Base-by-base conservation (phyloP, 2,113 vertebrate genomes). In the Tauraco erythrolophus region DNA sequence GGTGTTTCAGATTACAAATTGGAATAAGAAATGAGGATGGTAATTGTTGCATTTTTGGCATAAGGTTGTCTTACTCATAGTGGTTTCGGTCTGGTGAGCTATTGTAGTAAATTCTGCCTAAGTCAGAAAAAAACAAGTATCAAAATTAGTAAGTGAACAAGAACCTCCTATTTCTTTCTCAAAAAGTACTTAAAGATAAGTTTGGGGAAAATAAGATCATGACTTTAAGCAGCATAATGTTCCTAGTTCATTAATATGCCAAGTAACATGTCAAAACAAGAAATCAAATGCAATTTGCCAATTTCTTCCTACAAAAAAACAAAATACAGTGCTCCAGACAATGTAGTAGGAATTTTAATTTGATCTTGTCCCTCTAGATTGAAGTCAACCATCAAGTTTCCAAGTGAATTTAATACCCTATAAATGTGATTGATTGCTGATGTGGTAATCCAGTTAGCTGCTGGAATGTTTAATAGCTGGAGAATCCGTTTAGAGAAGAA, bases 361-460 rank as follows among this genome's bases (percentile, higher is more conserved):
- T 87, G 35, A 94, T 97, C 60, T 86, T 86, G 60, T 84, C 64
- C 48, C 4, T 88, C 46, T 86, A 81, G 85, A 93, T 48, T 92
- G 88, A 92, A 96, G 92, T 92, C 57, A 81, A 39, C 83, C 56
- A 87, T 89, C 76, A 78, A 54, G 48, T 96, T 96, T 94, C 56
- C 54, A 70, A 70, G 76, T 94, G 91, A 94, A 93, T 91, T 94
- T 97, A 92, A 88, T 95, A 70, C 76, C 39, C 66, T 93, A 89
- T 94, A 92, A 95, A 94, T 90, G 58, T 93, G 94, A 94, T 74
- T 94, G 91, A 94, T 94, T 93, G 91, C 35, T 93, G 75, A 92
- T 88, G 62, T 68, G 27, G 71, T 93, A 95, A 95, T 93, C 76
- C 64, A 64, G 54, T 88, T 90, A 92, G 50, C 11, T 93, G 39